Percentiles rank a stretch among this genome's conserved stretches.
phyloP scores from a whole-genome alignment of 1,140 invertebrate genomes.

The Cryptotermes secundus region DNA sequence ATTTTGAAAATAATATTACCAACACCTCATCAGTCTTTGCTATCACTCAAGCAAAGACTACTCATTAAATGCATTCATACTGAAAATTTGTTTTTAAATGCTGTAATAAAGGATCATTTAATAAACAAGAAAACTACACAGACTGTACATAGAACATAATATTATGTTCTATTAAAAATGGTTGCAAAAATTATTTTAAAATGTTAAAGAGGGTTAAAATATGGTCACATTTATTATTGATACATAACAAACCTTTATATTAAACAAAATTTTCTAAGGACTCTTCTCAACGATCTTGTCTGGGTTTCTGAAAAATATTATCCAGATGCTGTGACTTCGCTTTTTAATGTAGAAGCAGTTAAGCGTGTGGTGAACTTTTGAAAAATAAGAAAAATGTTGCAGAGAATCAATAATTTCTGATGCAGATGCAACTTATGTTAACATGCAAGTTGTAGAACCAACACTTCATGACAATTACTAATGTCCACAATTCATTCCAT shows the following conservation, averaged over 20 bases:
- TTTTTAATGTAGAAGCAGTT: neutral
- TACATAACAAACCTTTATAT: neutral
- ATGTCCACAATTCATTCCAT: no score
- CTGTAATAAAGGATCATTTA: neutral
- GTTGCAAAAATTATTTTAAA: neutral
- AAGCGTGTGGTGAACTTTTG: no score
- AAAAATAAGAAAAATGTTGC: no score
- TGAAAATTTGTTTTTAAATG: neutral
- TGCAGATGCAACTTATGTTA: no score
- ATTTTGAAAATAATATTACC: constrained; percentile 8
- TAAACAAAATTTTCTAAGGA: neutral
- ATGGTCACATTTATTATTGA: neutral
- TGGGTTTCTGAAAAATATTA: neutral
- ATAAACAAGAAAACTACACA: neutral
- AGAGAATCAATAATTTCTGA: no score
- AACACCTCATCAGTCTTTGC: neutral
- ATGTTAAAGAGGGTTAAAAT: constrained; percentile 13
- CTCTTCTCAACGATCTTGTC: neutral
- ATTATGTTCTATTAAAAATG: neutral
- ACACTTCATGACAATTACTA: no score
- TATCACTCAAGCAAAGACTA: neutral
- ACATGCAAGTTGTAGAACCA: no score
- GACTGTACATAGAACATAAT: no score
- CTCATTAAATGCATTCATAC: neutral
- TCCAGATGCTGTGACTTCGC: neutral